These are phyloP conservation scores for Pogonophryne albipinna DNA, from an alignment of 2,797 vertebrate species.

Conservation along the genomic window DNA sequence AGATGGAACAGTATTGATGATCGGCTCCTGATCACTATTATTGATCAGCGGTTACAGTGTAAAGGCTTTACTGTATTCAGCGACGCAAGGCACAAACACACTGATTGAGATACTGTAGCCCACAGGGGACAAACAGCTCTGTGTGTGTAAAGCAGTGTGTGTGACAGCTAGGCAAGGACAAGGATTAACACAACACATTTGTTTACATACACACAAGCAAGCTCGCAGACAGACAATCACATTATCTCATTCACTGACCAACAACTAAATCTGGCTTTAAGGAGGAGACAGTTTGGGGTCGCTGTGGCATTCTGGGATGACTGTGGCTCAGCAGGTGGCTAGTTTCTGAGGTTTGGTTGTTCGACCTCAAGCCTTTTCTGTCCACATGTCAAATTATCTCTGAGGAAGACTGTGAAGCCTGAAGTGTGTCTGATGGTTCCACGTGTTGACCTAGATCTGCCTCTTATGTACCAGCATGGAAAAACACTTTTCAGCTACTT, in stretches of 20 bases:
- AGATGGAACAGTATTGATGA: slow-evolving; percentile 74
- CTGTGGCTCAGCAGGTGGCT: no score
- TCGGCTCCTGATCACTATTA: slow-evolving; percentile 65
- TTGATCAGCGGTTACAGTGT: slow-evolving; percentile 81
- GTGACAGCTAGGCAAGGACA: slow-evolving; percentile 74
- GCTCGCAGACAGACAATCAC: neutral
- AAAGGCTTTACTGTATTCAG: slow-evolving; percentile 74
- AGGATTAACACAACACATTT: slow-evolving; percentile 68
- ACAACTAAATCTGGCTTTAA: neutral
- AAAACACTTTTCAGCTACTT: no score
- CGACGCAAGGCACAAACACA: slow-evolving; percentile 50
- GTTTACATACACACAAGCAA: slow-evolving; percentile 16
- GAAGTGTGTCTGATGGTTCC: no score
- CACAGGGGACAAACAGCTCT: slow-evolving; percentile 56
- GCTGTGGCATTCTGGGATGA: neutral
- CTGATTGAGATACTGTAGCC: slow-evolving; percentile 71
- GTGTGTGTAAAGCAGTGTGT: slow-evolving; percentile 56
- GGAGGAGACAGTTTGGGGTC: neutral
- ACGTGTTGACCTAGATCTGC: no score
- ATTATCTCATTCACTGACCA: neutral
- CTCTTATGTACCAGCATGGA: no score
- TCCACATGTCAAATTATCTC: no score
- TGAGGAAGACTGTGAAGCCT: no score
- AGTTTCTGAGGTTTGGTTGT: no score
- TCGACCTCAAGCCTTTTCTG: no score